These are phyloP conservation scores for Tenthredo livida DNA, from an alignment of 2,888 invertebrate genomes.

Conservation along the genomic window DNA sequence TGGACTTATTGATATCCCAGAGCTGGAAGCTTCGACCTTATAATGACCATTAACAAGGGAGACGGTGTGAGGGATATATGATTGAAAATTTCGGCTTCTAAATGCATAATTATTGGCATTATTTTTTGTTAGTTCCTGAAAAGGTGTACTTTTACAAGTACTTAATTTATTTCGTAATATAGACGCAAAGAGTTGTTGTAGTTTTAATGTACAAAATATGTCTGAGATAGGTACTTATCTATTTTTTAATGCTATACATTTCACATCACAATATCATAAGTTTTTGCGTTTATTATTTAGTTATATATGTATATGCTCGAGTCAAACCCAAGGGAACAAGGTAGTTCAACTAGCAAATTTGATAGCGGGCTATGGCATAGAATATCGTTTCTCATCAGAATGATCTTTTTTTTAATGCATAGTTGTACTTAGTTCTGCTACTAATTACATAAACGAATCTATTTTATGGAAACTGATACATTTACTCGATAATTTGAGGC, in stretches of 20 bases:
- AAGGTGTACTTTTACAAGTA: not conserved
- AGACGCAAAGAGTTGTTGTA: not conserved
- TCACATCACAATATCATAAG: not conserved
- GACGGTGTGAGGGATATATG: not conserved
- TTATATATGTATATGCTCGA: not conserved
- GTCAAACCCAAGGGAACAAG: not conserved
- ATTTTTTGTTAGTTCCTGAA: not conserved
- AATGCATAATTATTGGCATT: constrained; percentile 3
- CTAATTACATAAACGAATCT: constrained; percentile 1
- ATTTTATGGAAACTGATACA: not conserved
- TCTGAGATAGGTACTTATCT: not conserved
- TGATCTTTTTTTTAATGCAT: not conserved
- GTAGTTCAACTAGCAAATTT: not conserved
- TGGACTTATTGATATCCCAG: constrained; percentile 87
- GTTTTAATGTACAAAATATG: not conserved
- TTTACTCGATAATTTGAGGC: not conserved
- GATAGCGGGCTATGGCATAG: not conserved
- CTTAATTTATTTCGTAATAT: constrained; percentile 31
- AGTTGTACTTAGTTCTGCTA: not conserved
- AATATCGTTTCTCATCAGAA: not conserved
- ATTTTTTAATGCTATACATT: constrained; percentile 1
- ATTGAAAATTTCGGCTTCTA: constrained; percentile 10
- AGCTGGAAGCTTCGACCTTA: constrained; percentile 83
- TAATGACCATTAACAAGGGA: constrained; percentile 68
- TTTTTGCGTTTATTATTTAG: not conserved